Percentiles rank a stretch among this genome's conserved stretches.
These are phyloP conservation scores for Acanthurus tractus DNA, from an alignment of 2,797 vertebrate species.

Conservation along the genomic window DNA sequence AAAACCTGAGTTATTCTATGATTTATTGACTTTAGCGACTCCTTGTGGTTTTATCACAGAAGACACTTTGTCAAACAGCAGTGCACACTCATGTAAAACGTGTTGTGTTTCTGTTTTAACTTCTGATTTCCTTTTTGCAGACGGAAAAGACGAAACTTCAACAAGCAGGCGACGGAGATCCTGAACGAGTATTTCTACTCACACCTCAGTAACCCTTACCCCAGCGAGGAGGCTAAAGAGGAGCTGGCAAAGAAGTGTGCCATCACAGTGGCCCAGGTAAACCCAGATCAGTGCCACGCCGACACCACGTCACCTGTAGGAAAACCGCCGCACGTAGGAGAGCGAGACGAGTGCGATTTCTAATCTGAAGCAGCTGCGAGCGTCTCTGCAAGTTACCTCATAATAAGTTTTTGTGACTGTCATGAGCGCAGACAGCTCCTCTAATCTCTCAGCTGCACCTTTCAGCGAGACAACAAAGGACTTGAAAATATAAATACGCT, in stretches of 20 bases:
- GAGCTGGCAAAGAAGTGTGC: slow-evolving; percentile 98
- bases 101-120: slow-evolving; percentile 5
- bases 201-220: slow-evolving; percentile 99
- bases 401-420: slow-evolving; percentile 54
- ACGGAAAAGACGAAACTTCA: slow-evolving; percentile 99
- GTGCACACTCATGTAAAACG: too few relatives aligned
- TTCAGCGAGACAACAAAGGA: slow-evolving; percentile 65
- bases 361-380: slow-evolving; percentile 43
- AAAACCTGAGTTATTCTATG: too few relatives aligned
- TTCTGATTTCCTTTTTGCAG: slow-evolving; percentile 74
- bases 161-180: slow-evolving; percentile 99
- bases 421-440: slow-evolving; percentile 63
- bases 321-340: slow-evolving; percentile 9
- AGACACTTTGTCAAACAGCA: background rate
- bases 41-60: too few relatives aligned
- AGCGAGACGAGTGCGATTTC: slow-evolving; percentile 9
- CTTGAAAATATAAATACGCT: slow-evolving; percentile 50
- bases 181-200: slow-evolving; percentile 99
- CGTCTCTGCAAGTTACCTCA: slow-evolving; percentile 53
- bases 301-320: slow-evolving; percentile 48
- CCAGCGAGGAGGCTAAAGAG: slow-evolving; percentile 99
- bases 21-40: too few relatives aligned
- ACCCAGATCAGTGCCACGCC: slow-evolving; percentile 12
- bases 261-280: slow-evolving; percentile 99
- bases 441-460: slow-evolving; percentile 53